Evolutionary conservation across 2,797 vertebrate species (phyloP).

Genomic region (Platalea minor): DNA sequence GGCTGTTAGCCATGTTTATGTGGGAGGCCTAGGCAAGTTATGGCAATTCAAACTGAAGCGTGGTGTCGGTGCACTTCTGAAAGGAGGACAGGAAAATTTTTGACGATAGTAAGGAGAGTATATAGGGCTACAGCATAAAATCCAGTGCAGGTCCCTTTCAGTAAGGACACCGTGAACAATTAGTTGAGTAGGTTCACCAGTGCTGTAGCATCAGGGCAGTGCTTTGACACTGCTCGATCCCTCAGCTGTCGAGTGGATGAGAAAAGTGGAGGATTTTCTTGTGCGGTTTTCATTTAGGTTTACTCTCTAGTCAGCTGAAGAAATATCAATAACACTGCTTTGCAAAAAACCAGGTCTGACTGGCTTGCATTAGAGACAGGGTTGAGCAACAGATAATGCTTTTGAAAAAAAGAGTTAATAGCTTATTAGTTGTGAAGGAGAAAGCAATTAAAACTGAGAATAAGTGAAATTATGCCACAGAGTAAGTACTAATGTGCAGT

Average conservation of each 20-base stretch:
- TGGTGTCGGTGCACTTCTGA: background rate
- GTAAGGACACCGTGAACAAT: background rate
- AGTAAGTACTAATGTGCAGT: background rate
- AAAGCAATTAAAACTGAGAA: background rate
- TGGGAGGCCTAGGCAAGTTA: background rate
- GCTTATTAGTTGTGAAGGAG: background rate
- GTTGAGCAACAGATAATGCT: background rate
- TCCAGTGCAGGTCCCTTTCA: background rate
- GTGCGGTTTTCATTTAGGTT: background rate
- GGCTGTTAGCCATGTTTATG: background rate
- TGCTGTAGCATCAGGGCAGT: fast-evolving
- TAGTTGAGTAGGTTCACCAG: background rate
- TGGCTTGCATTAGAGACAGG: background rate
- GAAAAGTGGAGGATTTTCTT: background rate
- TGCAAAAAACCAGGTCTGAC: background rate
- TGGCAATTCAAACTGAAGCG: fast-evolving
- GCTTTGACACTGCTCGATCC: fast-evolving
- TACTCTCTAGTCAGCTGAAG: background rate
- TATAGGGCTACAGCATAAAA: background rate
- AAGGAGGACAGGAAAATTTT: background rate
- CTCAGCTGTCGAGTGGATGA: background rate
- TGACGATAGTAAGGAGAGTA: background rate
- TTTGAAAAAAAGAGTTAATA: background rate
- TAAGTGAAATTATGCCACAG: background rate
- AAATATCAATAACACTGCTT: fast-evolving